Evolutionary conservation across 1,140 invertebrate genomes (phyloP).

Genomic region (Scaptomyza hsui): DNA sequence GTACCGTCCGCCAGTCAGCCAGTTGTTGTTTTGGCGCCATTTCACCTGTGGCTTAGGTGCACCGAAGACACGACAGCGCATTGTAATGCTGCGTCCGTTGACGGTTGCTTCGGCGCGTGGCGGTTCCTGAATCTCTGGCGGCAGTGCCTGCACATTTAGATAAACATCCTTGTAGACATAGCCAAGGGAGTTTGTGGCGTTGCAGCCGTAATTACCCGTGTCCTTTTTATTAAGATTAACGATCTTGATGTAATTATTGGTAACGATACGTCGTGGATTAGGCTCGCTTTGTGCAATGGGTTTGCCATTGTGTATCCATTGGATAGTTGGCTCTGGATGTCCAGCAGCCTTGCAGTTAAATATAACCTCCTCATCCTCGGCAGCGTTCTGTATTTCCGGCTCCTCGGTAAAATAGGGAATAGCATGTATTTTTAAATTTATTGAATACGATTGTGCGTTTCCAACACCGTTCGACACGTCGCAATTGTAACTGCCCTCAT

Average conservation of each 20-base stretch:
- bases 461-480: slow-evolving; percentile 96
- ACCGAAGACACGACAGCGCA: slow-evolving; percentile 97
- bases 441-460: slow-evolving; percentile 92
- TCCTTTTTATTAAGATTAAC: slow-evolving; percentile 93
- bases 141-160: slow-evolving; percentile 96
- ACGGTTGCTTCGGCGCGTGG: slow-evolving; percentile 92
- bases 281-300: slow-evolving; percentile 90
- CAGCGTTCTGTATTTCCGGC: slow-evolving; percentile 93
- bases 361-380: slow-evolving; percentile 94
- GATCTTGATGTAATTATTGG: slow-evolving; percentile 91
- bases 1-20: slow-evolving; percentile 89
- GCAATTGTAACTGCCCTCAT: slow-evolving; percentile 95
- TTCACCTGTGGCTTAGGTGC: slow-evolving; percentile 97
- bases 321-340: slow-evolving; percentile 94
- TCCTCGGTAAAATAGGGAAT: slow-evolving; percentile 97
- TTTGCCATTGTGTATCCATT: slow-evolving; percentile 98
- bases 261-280: slow-evolving; percentile 89
- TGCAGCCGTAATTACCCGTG: slow-evolving; percentile 99
- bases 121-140: slow-evolving; percentile 94
- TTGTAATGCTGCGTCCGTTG: slow-evolving; percentile 91
- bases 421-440: slow-evolving; percentile 92
- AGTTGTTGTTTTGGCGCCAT: slow-evolving; percentile 94
- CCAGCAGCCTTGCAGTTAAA: slow-evolving; percentile 95
- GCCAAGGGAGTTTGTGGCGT: slow-evolving; percentile 98
- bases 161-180: slow-evolving; percentile 99